A percentile compares a stretch with the other conserved stretches of the same genome.
Conservation (phyloP, 2,797 vertebrate genomes). For the Cossypha caffra region DNA sequence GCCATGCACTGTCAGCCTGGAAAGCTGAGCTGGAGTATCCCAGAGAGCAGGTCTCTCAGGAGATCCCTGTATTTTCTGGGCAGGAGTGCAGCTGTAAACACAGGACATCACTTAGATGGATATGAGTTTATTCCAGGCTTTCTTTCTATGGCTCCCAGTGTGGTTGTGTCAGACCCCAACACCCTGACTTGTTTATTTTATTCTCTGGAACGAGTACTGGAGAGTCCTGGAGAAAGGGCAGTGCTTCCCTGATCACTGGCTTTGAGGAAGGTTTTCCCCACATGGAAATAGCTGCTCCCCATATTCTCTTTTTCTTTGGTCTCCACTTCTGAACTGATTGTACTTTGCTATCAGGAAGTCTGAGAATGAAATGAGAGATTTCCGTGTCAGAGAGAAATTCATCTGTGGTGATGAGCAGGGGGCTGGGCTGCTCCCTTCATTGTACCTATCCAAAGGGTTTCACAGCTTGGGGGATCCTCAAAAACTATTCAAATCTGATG, state of each 20-base stretch:
- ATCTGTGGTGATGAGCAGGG: accelerated
- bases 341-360: not conserved
- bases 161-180: not conserved
- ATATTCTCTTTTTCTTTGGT: not conserved
- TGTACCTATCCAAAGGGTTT: not conserved
- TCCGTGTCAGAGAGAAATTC: not conserved
- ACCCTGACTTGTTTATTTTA: not conserved
- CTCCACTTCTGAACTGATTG: not conserved
- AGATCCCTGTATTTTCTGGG: not conserved
- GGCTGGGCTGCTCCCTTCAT: not conserved
- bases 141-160: not conserved
- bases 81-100: not conserved
- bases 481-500: not conserved
- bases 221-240: not conserved
- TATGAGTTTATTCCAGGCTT: not conserved
- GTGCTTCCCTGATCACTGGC: not conserved
- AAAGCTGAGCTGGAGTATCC: not conserved
- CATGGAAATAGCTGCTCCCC: not conserved
- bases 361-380: not conserved
- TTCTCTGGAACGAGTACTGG: not conserved
- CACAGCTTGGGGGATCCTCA: not conserved
- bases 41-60: not conserved
- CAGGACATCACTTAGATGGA: not conserved
- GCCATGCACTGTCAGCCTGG: not conserved
- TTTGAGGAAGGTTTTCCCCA: not conserved